phyloP scores from a whole-genome alignment of 37 sponge, comb jelly and placozoan species.

The Amphimedon queenslandica region DNA sequence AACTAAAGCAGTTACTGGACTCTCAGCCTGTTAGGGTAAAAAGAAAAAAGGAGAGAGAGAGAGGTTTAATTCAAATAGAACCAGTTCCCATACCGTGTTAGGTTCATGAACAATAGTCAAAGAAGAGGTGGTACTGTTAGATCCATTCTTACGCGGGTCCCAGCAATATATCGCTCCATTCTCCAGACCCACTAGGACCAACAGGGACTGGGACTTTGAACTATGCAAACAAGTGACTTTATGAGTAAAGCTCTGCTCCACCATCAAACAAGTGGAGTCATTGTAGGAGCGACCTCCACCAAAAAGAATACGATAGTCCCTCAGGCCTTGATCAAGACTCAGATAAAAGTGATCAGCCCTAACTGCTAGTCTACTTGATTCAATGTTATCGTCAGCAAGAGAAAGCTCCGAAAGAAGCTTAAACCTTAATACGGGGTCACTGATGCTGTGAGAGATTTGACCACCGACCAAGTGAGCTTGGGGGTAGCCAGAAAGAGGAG shows the following conservation, averaged over 20 bases:
- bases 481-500: neutral
- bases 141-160: constrained; percentile 21
- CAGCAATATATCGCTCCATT: constrained; percentile 19
- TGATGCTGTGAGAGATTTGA: neutral
- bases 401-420: constrained; percentile 35
- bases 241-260: constrained; percentile 1
- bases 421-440: constrained; percentile 33
- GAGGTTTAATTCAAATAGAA: too few species aligned
- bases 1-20: constrained; percentile 32
- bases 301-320: constrained; percentile 44
- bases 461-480: neutral
- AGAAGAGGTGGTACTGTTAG: neutral
- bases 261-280: constrained; percentile 17
- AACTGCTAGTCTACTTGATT: constrained; percentile 19
- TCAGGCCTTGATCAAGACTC: neutral
- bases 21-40: neutral
- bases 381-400: neutral
- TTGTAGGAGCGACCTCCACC: constrained; percentile 32
- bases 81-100: neutral
- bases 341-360: constrained; percentile 56
- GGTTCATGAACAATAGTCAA: neutral
- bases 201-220: constrained; percentile 14
- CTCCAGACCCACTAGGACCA: constrained; percentile 35
- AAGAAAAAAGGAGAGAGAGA: neutral
- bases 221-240: constrained; percentile 42